Conservation (phyloP, 2,797 vertebrate genomes). For the Anguilla marmorata region DNA sequence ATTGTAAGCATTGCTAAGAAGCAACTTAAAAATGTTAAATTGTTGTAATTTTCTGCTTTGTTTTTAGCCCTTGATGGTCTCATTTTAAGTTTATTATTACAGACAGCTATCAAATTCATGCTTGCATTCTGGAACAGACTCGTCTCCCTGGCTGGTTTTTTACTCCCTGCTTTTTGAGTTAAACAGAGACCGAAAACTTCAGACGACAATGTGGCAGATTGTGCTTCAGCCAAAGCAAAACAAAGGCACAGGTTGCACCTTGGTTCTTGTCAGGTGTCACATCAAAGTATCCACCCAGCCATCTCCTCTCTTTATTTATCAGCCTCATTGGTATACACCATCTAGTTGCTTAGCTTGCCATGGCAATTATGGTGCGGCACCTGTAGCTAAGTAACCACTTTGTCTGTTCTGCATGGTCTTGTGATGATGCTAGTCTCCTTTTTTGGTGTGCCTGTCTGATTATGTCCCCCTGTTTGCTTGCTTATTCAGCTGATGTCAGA, state of each 20-base stretch:
- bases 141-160: neutral
- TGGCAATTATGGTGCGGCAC: constrained; percentile 25
- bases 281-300: constrained; percentile 20
- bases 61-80: neutral
- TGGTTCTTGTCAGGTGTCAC: neutral
- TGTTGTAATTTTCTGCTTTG: neutral
- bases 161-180: neutral
- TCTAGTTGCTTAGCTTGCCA: constrained; percentile 32
- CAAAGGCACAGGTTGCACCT: neutral
- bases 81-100: neutral
- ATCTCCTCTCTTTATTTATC: neutral
- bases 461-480: neutral
- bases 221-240: constrained; percentile 1
- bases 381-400: constrained; percentile 7
- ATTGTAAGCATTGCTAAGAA: no score
- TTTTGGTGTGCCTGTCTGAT: neutral
- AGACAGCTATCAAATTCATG: neutral
- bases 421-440: constrained; percentile 13
- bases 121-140: neutral
- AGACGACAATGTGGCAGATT: neutral
- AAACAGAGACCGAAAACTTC: no score
- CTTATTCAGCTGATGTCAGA: constrained; percentile 6
- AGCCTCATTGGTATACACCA: neutral
- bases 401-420: constrained; percentile 23
- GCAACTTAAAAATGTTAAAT: no score